A percentile compares a stretch with the other conserved stretches of the same genome.
Conservation (phyloP, 1,140 invertebrate species). For the Drosophila carrolli region DNA sequence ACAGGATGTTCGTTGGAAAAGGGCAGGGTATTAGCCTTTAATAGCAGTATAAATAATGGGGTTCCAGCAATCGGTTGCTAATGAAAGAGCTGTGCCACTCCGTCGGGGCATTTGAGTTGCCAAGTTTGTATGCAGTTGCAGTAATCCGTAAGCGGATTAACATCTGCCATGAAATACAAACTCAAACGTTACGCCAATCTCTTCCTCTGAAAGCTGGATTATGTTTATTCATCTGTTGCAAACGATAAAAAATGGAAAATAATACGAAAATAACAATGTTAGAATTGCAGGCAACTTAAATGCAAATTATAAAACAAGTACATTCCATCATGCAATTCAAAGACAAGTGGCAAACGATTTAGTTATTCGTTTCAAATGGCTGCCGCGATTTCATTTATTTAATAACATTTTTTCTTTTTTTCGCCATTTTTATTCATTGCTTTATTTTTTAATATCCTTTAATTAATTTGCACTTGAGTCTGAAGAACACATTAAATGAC, state of each 20-base stretch:
- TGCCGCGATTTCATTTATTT: conserved; percentile 21
- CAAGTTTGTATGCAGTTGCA: neutral
- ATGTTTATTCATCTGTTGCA: neutral
- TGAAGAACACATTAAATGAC: neutral
- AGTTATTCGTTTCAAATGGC: no score
- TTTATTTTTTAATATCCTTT: conserved; percentile 8
- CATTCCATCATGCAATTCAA: no score
- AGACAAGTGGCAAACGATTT: no score
- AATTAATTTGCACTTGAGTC: conserved; percentile 49
- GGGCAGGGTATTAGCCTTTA: neutral
- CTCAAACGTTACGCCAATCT: neutral
- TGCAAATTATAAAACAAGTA: no score
- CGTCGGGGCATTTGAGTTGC: no score
- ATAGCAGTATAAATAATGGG: neutral
- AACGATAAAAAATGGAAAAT: neutral
- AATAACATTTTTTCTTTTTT: neutral
- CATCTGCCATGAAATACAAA: neutral
- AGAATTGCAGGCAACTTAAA: conserved; percentile 10
- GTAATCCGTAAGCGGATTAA: neutral
- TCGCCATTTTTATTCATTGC: conserved; percentile 2
- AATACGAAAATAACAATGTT: neutral
- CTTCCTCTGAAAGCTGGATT: neutral
- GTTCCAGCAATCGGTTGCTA: no score
- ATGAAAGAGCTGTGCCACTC: no score
- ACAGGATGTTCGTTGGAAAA: neutral